Percentiles rank a stretch among this genome's conserved stretches.
phyloP scores from a whole-genome alignment of 1,140 invertebrate genomes.

The Phthorimaea operculella region DNA sequence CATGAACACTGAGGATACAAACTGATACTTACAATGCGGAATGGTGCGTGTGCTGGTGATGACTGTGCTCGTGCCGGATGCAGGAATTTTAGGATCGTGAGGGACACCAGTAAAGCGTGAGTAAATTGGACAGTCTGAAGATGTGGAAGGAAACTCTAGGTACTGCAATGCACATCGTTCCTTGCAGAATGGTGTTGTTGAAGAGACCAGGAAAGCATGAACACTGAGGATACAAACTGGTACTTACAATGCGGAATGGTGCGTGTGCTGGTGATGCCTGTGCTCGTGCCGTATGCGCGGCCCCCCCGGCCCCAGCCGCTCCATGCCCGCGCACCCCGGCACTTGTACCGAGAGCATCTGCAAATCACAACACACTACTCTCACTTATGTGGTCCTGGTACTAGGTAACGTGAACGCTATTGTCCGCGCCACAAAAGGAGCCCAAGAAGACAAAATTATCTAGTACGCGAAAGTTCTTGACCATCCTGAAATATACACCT shows the following conservation, averaged over 20 bases:
- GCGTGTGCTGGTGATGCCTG: constrained; percentile 53
- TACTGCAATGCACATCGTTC: too few relatives aligned
- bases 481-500: too few relatives aligned
- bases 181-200: too few relatives aligned
- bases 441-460: too few relatives aligned
- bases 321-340: constrained; percentile 75
- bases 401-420: constrained; percentile 17
- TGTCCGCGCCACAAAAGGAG: background rate
- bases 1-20: too few relatives aligned
- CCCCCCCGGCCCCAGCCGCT: constrained; percentile 72
- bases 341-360: constrained; percentile 76
- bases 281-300: constrained; percentile 60
- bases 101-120: too few relatives aligned
- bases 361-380: constrained; percentile 68
- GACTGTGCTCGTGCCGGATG: constrained; percentile 61
- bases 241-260: constrained; percentile 64
- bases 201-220: too few relatives aligned
- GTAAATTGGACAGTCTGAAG: too few relatives aligned
- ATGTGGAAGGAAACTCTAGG: too few relatives aligned
- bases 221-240: too few relatives aligned
- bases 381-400: constrained; percentile 61
- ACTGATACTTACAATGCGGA: constrained; percentile 65
- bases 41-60: constrained; percentile 63
- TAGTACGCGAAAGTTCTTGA: too few relatives aligned
- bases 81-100: too few relatives aligned